A percentile compares a stretch with the other conserved stretches of the same genome.
These are phyloP conservation scores for Pluvianellus socialis DNA, from an alignment of 2,113 vertebrate genomes.

Conservation along the genomic window DNA sequence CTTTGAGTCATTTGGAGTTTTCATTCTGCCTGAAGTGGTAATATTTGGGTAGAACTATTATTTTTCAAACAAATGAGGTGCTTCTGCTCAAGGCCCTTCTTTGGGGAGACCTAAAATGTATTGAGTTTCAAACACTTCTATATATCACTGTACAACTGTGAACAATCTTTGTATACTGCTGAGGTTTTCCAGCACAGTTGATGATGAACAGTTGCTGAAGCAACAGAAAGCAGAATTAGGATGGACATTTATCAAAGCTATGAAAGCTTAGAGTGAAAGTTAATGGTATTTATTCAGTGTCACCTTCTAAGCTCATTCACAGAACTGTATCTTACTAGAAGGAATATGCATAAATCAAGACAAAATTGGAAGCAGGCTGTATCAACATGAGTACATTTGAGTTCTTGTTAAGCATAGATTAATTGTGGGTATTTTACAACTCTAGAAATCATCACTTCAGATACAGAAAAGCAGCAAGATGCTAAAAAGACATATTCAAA, in stretches of 20 bases:
- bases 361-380: neutral
- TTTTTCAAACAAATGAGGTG: neutral
- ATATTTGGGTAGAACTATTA: neutral
- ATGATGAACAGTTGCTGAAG: neutral
- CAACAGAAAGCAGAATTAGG: neutral
- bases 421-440: neutral
- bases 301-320: neutral
- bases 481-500: neutral
- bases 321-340: neutral
- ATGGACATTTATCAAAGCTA: neutral
- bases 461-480: neutral
- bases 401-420: neutral
- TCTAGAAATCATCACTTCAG: neutral
- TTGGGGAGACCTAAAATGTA: neutral
- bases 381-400: neutral
- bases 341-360: neutral
- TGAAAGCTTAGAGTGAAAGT: neutral
- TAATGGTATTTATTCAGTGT: neutral
- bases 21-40: neutral
- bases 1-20: neutral
- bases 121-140: neutral
- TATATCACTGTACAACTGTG: accelerated
- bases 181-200: neutral
- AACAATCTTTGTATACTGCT: neutral
- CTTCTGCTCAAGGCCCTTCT: neutral